A percentile compares a stretch with the other conserved stretches of the same genome.
Conservation (phyloP, 2,113 vertebrate species). For the Lucifuga dentata region DNA sequence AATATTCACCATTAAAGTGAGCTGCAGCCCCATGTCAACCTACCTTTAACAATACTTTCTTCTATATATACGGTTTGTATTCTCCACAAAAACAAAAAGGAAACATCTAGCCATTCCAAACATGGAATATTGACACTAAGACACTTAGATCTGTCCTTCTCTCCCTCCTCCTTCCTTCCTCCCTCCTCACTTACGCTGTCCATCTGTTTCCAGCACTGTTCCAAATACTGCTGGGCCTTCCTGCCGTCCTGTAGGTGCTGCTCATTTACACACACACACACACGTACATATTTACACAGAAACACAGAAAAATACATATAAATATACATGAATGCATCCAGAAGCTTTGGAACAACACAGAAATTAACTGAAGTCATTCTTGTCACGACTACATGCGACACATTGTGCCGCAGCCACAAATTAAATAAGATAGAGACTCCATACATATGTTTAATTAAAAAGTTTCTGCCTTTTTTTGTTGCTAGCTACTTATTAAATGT, state of each 20-base stretch:
- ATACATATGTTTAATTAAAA: too few relatives aligned
- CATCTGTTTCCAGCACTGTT: conserved; percentile 99
- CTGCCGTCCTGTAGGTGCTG: conserved; percentile 98
- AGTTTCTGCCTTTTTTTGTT: too few relatives aligned
- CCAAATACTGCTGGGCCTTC: conserved; percentile 96
- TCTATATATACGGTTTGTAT: too few relatives aligned
- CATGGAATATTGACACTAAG: conserved; percentile 49
- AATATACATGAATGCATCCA: conserved; percentile 33
- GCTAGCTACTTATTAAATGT: too few relatives aligned
- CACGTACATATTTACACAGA: conserved; percentile 29
- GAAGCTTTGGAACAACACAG: conserved; percentile 3
- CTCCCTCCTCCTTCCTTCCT: neutral
- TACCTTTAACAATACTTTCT: too few relatives aligned
- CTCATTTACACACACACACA: conserved; percentile 48
- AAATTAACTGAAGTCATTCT: neutral
- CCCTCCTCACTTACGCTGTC: conserved; percentile 91
- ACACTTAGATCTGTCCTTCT: conserved; percentile 23
- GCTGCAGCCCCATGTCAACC: too few relatives aligned
- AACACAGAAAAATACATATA: conserved; percentile 19
- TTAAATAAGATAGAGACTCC: neutral
- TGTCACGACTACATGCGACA: conserved; percentile 19
- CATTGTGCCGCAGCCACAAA: neutral
- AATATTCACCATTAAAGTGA: too few relatives aligned
- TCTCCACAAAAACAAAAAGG: conserved; percentile 16
- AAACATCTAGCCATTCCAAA: conserved; percentile 21